Base-by-base conservation (phyloP, 2,113 vertebrate species). In the Anhinga rufa region DNA sequence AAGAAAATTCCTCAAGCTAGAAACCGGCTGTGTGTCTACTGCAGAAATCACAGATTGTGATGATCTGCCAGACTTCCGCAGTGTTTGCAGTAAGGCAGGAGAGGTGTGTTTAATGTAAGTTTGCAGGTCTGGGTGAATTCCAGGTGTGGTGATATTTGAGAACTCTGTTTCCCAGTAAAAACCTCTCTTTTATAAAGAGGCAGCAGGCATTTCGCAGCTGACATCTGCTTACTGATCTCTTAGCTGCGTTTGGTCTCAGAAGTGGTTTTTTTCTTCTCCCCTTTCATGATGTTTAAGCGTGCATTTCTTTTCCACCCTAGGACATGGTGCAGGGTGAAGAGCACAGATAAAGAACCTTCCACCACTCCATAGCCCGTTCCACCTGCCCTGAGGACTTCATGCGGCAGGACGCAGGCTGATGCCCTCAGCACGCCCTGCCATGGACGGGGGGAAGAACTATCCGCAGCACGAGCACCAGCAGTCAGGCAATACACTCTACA, bases 361-460 rank as follows among this genome's bases (percentile, higher is more conserved):
- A 17, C 40, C 80, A 15, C 60, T 81, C 9, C 61, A 26, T 13
- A 55, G 86, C 60, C 75, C 26, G 52, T 52, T 32, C 51, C 84
- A 32, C 64, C 54, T 24, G 38, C 77, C 46, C 76, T 0, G 32
- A 88, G 93, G 89, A 94, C 95, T 90, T 72, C 70, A 97, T 97
- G 98, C 57, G 31, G 90, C 95, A 68, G 62, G 91, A 92, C 92
- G 9, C 77, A 44, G 64, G 97, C 98, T 90, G 89, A 98, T 98
- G 98, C 97, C 96, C 91, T 95, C 97, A 76, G 96, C 95, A 93
- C 92, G 65, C 81, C 84, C 96, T 16, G 21, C 97, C 97, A 98
- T 98, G 98, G 98, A 98, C 5, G 82, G 98, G 96, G 98, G 98
- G 84, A 90, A 95, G 71, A 94, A 40, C 94, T 97, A 91, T 71